Base-by-base conservation (phyloP, 2,113 vertebrate species). In the Phasianus colchicus region DNA sequence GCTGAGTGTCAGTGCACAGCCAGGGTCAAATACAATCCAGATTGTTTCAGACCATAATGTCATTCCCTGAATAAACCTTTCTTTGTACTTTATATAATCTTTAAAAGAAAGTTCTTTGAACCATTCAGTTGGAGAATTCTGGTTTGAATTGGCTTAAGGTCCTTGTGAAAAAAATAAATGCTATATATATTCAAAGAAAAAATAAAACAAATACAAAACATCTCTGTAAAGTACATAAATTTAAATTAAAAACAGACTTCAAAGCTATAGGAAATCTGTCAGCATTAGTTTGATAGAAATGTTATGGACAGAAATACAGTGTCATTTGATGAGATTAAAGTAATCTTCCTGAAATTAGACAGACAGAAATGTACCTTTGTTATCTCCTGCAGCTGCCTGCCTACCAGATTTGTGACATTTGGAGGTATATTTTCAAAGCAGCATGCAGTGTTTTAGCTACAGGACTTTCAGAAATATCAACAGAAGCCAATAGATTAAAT, bases 331-430 rank as follows among this genome's bases (percentile, higher is more conserved):
- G 45, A 0, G 5, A 89, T 91, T 93, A 92, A 81, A 27, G 60
- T 76, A 83, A 90, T 82, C 86, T 87, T 90, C 60, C 55, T 78
- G 54, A 90, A 91, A 94, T 87, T 90, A 93, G 61, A 83, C 16
- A 71, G 42, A 75, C n/a, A 86, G 75, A 88, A 29, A 73, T 54
- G 30, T 69, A 55, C 18, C 40, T 32, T 47, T 87, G 71, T 91
- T 93, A 83, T 54, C 71, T 85, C 36, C 43, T 86, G 14, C 71
- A 88, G 71, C 43, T 70, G 58, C 52, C 77, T 94, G 30, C 52
- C 73, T 92, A 73, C 47, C 47, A 83, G 67, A 77, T 83, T 89
- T 64, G 50, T 93, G 92, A 93, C 67, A 89, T 93, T 96, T 76
- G 54, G 30, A 42, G 71, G 29, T 76, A 93, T 91, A 47, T 93